phyloP scores from a whole-genome alignment of 2,113 vertebrate genomes.

The Gambusia affinis region DNA sequence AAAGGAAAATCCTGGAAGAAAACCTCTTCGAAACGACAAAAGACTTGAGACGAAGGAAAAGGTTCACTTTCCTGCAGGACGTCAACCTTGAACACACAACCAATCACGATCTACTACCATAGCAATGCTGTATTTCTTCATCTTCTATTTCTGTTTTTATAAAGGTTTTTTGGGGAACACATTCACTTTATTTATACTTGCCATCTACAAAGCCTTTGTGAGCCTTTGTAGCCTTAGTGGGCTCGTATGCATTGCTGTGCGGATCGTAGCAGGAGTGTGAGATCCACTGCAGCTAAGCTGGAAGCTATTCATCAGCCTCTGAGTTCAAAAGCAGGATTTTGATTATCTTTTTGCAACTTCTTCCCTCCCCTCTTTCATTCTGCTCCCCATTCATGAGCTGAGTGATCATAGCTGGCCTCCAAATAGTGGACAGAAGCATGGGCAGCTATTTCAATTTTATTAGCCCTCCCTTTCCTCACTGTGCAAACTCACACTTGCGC shows the following conservation, averaged over 20 bases:
- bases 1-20: too few species aligned
- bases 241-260: slow-evolving; percentile 28
- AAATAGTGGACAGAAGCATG: slow-evolving; percentile 65
- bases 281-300: slow-evolving; percentile 46
- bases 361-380: slow-evolving; percentile 53
- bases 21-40: too few species aligned
- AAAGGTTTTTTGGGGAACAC: slow-evolving; percentile 14
- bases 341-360: slow-evolving; percentile 63
- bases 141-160: slow-evolving; percentile 22
- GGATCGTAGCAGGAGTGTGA: slow-evolving; percentile 11
- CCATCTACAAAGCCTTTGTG: slow-evolving; percentile 38
- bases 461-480: slow-evolving; percentile 46
- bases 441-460: slow-evolving; percentile 63
- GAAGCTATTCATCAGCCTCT: slow-evolving; percentile 61
- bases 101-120: slow-evolving; percentile 18
- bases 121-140: slow-evolving; percentile 2
- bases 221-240: slow-evolving; percentile 43
- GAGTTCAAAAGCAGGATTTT: slow-evolving; percentile 61
- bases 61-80: background rate
- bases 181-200: slow-evolving; percentile 45
- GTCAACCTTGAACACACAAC: background rate
- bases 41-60: background rate
- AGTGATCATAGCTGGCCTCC: slow-evolving; percentile 73
- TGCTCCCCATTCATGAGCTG: slow-evolving; percentile 57
- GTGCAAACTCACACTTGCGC: background rate